These are phyloP conservation scores for Neodontobutis hainanensis DNA, from an alignment of 2,113 vertebrate species.

Conservation along the genomic window DNA sequence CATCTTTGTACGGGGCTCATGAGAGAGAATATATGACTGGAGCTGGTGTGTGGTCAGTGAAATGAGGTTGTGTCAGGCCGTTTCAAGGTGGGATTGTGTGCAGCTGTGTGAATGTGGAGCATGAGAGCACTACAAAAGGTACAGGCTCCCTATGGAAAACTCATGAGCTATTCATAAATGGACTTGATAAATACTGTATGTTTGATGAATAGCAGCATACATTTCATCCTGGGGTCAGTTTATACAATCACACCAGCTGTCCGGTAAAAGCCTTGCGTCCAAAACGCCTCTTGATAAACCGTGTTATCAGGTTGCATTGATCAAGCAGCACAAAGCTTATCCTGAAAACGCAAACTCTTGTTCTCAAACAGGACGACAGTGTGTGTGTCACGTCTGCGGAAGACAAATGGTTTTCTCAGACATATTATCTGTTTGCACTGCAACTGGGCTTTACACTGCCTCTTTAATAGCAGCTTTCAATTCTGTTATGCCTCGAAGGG, in stretches of 20 bases:
- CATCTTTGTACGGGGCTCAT: background rate
- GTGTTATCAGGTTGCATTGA: slow-evolving; percentile 14
- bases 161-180: slow-evolving; percentile 1
- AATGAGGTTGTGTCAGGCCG: slow-evolving; percentile 19
- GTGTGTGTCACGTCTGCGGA: background rate
- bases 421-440: slow-evolving; percentile 10
- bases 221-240: background rate
- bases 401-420: slow-evolving; percentile 4
- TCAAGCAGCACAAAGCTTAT: background rate
- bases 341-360: background rate
- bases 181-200: too few relatives aligned
- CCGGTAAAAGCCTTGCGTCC: background rate
- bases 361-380: slow-evolving; percentile 4
- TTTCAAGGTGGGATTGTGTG: slow-evolving; percentile 10
- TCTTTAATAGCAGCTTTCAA: slow-evolving; percentile 14
- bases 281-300: background rate
- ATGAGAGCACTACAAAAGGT: slow-evolving; percentile 12
- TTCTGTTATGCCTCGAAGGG: background rate
- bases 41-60: background rate
- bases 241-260: background rate
- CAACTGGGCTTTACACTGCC: background rate
- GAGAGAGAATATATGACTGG: background rate
- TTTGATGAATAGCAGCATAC: background rate
- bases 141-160: slow-evolving; percentile 2
- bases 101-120: slow-evolving; percentile 25